Evolutionary conservation across 2,888 invertebrate species (phyloP).

Genomic region (Callinectes sapidus): DNA sequence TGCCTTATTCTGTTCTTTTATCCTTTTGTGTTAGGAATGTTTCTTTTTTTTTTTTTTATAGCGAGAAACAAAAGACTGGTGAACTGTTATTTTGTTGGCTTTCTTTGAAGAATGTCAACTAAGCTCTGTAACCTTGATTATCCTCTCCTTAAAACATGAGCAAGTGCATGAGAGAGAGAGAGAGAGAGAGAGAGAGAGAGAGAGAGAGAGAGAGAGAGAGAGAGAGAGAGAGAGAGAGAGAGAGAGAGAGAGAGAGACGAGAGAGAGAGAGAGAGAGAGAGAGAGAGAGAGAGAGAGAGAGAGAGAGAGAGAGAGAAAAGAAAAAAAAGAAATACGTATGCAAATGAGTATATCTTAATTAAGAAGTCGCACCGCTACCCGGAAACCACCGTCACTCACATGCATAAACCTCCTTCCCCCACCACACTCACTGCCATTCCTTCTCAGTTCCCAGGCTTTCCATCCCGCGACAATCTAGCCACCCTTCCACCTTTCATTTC

Average conservation of each 20-base stretch:
- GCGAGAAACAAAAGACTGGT: background rate
- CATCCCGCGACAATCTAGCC: background rate
- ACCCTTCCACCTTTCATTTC: background rate
- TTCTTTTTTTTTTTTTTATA: background rate
- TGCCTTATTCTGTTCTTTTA: background rate
- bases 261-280: background rate
- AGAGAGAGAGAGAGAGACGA: background rate
- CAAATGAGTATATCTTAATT: background rate
- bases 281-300: background rate
- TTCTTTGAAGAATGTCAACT: background rate
- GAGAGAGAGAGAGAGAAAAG: background rate
- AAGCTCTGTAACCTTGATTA: background rate
- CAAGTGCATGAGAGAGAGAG: background rate
- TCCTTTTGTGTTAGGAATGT: background rate
- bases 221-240: background rate
- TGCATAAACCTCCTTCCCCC: background rate
- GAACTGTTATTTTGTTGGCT: background rate
- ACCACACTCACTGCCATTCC: background rate
- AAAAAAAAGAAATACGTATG: background rate
- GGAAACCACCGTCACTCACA: background rate
- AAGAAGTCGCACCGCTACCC: background rate
- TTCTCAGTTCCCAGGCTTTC: background rate
- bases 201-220: background rate
- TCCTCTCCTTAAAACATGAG: background rate
- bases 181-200: background rate